These are phyloP conservation scores for Falco columbarius DNA, from an alignment of 2,797 vertebrate genomes.

Conservation along the genomic window DNA sequence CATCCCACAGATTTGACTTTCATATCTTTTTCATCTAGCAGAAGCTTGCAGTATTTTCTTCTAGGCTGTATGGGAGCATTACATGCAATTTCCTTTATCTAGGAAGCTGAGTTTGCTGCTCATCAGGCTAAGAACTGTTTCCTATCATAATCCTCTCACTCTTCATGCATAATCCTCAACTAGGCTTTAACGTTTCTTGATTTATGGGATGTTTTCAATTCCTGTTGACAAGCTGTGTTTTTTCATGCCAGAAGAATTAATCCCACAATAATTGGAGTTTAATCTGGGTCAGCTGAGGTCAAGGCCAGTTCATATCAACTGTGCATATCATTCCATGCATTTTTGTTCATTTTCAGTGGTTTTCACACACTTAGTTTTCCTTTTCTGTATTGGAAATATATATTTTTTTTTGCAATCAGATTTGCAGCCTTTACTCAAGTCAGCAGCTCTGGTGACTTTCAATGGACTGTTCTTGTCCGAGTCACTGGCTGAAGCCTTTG, in stretches of 20 bases:
- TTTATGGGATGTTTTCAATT: conserved; percentile 39
- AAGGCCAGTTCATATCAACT: background rate
- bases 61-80: conserved; percentile 27
- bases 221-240: conserved; percentile 54
- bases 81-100: conserved; percentile 47
- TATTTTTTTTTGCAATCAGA: background rate
- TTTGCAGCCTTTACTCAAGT: background rate
- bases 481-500: background rate
- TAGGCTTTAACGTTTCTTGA: conserved; percentile 35
- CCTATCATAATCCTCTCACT: conserved; percentile 37
- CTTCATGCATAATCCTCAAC: conserved; percentile 32
- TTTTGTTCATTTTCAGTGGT: conserved; percentile 51
- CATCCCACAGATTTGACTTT: conserved; percentile 10
- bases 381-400: background rate
- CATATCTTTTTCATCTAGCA: conserved; percentile 35
- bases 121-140: conserved; percentile 39
- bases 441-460: background rate
- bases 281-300: conserved; percentile 27
- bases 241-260: conserved; percentile 5
- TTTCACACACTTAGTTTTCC: conserved; percentile 20
- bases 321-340: background rate
- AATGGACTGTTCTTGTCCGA: background rate
- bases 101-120: conserved; percentile 37
- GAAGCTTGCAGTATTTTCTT: conserved; percentile 52
- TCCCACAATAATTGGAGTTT: conserved; percentile 9